Evolutionary conservation across 2,113 vertebrate species (phyloP).

Genomic region (Takifugu bimaculatus): DNA sequence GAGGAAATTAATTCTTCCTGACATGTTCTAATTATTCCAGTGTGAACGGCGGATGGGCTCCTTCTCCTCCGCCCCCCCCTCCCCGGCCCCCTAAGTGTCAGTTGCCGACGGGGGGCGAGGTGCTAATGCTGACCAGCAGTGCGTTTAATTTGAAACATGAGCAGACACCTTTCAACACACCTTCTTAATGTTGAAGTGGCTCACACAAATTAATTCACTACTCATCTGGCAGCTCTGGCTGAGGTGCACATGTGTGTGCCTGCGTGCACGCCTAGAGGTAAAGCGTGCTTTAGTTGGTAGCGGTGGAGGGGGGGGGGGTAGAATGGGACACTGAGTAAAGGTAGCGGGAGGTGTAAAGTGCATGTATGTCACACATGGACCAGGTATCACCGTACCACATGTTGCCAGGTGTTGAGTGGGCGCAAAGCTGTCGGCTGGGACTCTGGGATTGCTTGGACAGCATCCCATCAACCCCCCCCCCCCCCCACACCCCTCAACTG

Average conservation of each 20-base stretch:
- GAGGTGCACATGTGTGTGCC: slow-evolving; percentile 33
- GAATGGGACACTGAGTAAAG: slow-evolving; percentile 53
- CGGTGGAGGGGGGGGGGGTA: slow-evolving; percentile 1
- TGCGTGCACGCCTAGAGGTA: background rate
- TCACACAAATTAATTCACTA: slow-evolving; percentile 99
- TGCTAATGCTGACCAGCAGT: slow-evolving; percentile 99
- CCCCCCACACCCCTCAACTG: background rate
- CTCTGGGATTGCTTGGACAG: slow-evolving; percentile 35
- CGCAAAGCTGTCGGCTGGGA: slow-evolving; percentile 39
- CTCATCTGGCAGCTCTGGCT: slow-evolving; percentile 83
- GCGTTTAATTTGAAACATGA: slow-evolving; percentile 99
- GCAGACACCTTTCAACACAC: slow-evolving; percentile 99
- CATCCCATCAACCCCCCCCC: slow-evolving; percentile 18
- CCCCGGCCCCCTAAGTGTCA: slow-evolving; percentile 91
- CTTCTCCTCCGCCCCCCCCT: slow-evolving; percentile 53
- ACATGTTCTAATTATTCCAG: slow-evolving; percentile 99
- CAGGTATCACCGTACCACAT: slow-evolving; percentile 23
- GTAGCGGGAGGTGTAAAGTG: slow-evolving; percentile 35
- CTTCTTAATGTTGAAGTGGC: slow-evolving; percentile 98
- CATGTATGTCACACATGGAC: slow-evolving; percentile 27
- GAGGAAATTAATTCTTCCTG: slow-evolving; percentile 99
- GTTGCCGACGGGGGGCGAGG: slow-evolving; percentile 91
- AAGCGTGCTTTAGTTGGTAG: slow-evolving; percentile 5
- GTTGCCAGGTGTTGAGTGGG: slow-evolving; percentile 40
- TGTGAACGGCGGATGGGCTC: slow-evolving; percentile 96